Base-by-base conservation (phyloP, 1,140 invertebrate species). In the Drosophila arizonae region DNA sequence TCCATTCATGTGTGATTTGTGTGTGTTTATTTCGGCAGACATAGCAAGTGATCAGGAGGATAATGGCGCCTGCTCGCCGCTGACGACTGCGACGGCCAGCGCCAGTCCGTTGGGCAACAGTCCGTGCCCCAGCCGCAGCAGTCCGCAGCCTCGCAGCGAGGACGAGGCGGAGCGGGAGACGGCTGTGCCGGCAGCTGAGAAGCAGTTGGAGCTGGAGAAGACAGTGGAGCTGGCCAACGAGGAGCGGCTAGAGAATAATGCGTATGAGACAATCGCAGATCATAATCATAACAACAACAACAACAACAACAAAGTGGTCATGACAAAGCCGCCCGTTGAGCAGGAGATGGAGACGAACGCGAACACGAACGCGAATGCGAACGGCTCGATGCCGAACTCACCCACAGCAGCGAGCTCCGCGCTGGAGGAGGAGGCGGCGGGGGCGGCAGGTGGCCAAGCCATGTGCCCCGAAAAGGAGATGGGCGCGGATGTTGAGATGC, bases 221-320 rank as follows among this genome's bases (percentile, higher is more conserved):
- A 6, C 15, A 15, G 21, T 1, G 62, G 48, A 52, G 15, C 10
- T 46, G 17, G 48, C n/a, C 46, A 15, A 6, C 15, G 36, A 51
- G 10, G n/a, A 75, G 21, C 58, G 55, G 63, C n/a, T 55, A 39
- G 67, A 48, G 15, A 41, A 55, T 36, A 39, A 75, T 15, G 51
- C 55, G 48, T 24, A 92, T 92, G 70, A 93, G 93, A 88, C 13
- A 81, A 93, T 94, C 57, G 92, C 93, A 73, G 94, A 94, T 91
- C 94, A 94, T 75, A 67, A 67, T 50, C 65, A 67, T 30, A 75
- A 76, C 41, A 63, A 76, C 33, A 75, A 50, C 15, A 57, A 57
- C 21, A 70, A 64, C 28, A 63, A 64, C 13, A 58, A 69, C n/a
- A 87, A 88, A 33, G 50, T 70, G 64, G 73, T 58, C 21, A 87